Percentiles rank a stretch among this genome's conserved stretches.
Evolutionary conservation across 1,140 invertebrate species (phyloP).

Genomic region (Melipona quadrifasciata): DNA sequence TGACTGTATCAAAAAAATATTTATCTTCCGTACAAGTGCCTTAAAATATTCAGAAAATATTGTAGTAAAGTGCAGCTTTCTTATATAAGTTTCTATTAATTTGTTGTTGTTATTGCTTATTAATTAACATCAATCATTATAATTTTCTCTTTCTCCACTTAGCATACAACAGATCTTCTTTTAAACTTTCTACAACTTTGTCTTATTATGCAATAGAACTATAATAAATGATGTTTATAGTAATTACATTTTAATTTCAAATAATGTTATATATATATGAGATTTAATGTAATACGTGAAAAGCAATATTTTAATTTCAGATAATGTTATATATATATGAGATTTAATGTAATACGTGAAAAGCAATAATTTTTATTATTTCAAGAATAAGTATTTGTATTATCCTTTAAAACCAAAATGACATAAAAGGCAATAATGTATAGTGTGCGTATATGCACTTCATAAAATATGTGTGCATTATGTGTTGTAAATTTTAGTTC

Average conservation of each 20-base stretch:
- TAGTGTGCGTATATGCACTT: conserved; percentile 3
- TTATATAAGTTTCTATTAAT: conserved; percentile 30
- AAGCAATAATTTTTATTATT: conserved; percentile 19
- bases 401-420: conserved; percentile 38
- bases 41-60: conserved; percentile 68
- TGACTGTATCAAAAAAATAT: conserved; percentile 53
- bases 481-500: conserved; percentile 2
- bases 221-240: conserved; percentile 29
- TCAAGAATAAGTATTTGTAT: conserved; percentile 27
- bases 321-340: conserved; percentile 22
- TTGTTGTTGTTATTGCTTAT: conserved; percentile 10
- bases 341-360: conserved; percentile 6
- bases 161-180: neutral
- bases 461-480: conserved; percentile 8
- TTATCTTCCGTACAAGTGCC: conserved; percentile 70
- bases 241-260: conserved; percentile 17
- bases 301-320: conserved; percentile 20
- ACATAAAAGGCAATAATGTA: conserved; percentile 31
- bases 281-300: conserved; percentile 5
- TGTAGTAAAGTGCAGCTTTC: conserved; percentile 68
- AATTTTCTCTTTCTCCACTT: neutral
- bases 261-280: conserved; percentile 22
- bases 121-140: neutral
- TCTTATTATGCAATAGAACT: conserved; percentile 5
- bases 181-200: conserved; percentile 8